These are phyloP conservation scores for Dioctria rufipes DNA, from an alignment of 2,888 invertebrate species.

Conservation along the genomic window DNA sequence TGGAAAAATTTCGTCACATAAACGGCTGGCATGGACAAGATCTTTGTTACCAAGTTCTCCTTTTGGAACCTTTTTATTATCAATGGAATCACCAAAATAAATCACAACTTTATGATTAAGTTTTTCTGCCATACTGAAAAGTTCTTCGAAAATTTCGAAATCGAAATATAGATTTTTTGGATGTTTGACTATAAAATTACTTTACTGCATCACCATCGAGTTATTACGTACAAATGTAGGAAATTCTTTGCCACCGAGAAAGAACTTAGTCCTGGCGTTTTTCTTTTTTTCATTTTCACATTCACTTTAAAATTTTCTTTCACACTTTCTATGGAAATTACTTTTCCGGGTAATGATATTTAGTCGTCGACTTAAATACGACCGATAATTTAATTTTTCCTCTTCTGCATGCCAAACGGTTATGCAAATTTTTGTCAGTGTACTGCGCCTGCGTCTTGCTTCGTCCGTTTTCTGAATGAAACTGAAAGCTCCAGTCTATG, in stretches of 20 bases:
- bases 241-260: too few species aligned
- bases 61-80: slow-evolving; percentile 60
- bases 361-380: neutral
- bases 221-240: neutral
- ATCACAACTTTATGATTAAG: slow-evolving; percentile 80
- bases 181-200: slow-evolving; percentile 61
- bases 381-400: neutral
- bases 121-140: too few species aligned
- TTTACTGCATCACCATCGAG: neutral
- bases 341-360: neutral
- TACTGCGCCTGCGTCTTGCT: slow-evolving; percentile 58
- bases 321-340: neutral
- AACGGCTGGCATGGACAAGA: slow-evolving; percentile 60
- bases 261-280: neutral
- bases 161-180: too few species aligned
- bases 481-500: slow-evolving; percentile 58
- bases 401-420: neutral
- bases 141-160: too few species aligned
- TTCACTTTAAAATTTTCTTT: neutral
- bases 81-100: slow-evolving; percentile 80
- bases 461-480: slow-evolving; percentile 61
- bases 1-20: slow-evolving; percentile 60
- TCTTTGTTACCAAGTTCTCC: slow-evolving; percentile 34
- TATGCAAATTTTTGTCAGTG: neutral
- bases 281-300: neutral